Conservation (phyloP, 2,888 invertebrate genomes). For the Xylota sylvarum region DNA sequence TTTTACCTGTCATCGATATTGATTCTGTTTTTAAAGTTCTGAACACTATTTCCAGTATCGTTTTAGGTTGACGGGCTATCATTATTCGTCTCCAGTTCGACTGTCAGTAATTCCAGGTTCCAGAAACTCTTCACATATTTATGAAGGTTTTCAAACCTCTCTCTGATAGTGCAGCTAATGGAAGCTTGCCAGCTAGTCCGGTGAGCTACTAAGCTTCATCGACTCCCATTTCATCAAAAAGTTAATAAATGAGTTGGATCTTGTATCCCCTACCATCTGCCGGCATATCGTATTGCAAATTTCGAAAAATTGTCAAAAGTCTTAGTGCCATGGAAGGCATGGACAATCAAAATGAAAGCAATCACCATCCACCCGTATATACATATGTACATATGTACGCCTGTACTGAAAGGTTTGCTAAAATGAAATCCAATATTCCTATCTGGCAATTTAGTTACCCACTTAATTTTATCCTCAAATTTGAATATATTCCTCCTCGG, state of each 20-base stretch:
- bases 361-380: conserved; percentile 36
- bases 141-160: too few species aligned
- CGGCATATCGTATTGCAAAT: conserved; percentile 51
- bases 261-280: conserved; percentile 35
- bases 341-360: conserved; percentile 17
- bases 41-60: too few species aligned
- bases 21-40: too few species aligned
- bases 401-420: conserved; percentile 44
- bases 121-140: too few species aligned
- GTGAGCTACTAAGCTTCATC: too few species aligned
- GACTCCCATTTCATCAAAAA: neutral
- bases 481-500: conserved; percentile 37
- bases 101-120: too few species aligned
- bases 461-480: conserved; percentile 76
- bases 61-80: too few species aligned
- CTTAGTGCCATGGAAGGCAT: conserved; percentile 14
- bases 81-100: too few species aligned
- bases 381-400: too few species aligned
- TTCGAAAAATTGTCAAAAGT: neutral
- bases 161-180: too few species aligned
- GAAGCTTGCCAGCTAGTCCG: too few species aligned
- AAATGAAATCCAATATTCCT: conserved; percentile 73
- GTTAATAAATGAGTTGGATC: neutral
- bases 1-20: too few species aligned
- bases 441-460: conserved; percentile 64